Conservation (phyloP, 1,140 invertebrate species). For the Lithobius niger region DNA sequence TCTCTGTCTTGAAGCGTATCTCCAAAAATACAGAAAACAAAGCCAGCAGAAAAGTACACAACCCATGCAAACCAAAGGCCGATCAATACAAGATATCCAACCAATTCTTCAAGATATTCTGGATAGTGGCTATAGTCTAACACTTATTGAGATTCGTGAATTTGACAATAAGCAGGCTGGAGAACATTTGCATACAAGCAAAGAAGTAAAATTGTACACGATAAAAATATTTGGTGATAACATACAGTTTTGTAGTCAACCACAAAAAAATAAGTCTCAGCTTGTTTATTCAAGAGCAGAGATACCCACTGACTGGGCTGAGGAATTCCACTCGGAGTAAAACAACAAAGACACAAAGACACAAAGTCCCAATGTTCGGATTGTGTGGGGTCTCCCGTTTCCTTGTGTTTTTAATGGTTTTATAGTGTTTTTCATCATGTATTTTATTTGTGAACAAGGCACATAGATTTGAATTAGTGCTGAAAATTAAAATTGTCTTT, state of each 20-base stretch:
- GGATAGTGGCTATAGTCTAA: background rate
- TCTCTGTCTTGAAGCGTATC: background rate
- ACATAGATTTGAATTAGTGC: no score
- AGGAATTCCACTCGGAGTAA: no score
- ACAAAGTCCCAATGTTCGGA: no score
- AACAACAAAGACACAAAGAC: no score
- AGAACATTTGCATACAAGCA: background rate
- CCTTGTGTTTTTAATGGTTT: no score
- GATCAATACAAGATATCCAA: background rate
- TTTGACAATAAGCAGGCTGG: background rate
- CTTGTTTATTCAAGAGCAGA: no score
- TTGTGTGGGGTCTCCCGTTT: no score
- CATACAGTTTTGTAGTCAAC: background rate
- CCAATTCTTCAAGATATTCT: background rate
- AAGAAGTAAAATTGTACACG: background rate
- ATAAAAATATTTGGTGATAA: background rate
- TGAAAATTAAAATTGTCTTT: no score
- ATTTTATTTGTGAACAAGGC: no score
- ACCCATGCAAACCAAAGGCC: background rate
- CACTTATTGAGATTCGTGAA: background rate
- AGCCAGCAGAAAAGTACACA: background rate
- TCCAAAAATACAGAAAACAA: background rate
- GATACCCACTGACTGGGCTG: no score
- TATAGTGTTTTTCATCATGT: no score
- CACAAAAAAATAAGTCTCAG: no score